Base-by-base conservation (phyloP, 1,140 invertebrate genomes). In the Caligus rogercresseyi region DNA sequence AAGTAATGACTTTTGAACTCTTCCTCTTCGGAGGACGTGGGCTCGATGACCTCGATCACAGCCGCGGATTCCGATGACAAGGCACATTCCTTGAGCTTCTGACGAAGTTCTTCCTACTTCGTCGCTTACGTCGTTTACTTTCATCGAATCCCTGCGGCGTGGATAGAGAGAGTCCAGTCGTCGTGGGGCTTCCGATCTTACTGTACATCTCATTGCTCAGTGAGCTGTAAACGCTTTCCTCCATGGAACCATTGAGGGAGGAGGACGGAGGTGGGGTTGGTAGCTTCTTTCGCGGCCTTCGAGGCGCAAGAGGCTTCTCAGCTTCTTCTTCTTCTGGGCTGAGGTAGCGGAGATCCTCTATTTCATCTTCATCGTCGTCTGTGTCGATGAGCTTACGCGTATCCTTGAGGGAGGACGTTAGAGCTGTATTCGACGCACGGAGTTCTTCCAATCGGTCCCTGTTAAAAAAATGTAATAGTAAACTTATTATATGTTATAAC, bases 1-100 rank as follows among this genome's bases (percentile, higher is more conserved):
- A 16, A 18, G 18, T n/a, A 60, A 15, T 7, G 61, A 21, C 25
- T 63, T 63, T 53, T 63, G 25, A 63, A 63, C 61, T 66, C 59
- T 21, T 64, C 64, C 43, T 65, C 58, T 18, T 69, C 67, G 25
- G 43, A 57, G n/a, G 64, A 64, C 2, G 68, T 66, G 1, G 70
- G 70, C 57, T 71, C 70, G n/a, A 71, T 65, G n/a, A 71, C 67
- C 66, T 71, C 70, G 20, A 71, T 59, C 25, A 71, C 69, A 7
- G 69, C 69, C 24, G 69, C 69, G 24, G 65, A 65, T 25, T 69
- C 67, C 14, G 68, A 69, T 1, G 65, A 64, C n/a, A 69, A 54
- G 18, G 59, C 58, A 7, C 67, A 52, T 26, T 66, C 65, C 23
- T 68, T 65, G 18, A 67, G 18, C 52, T 62, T 61, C 18, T 63